Conservation (phyloP, 2,113 vertebrate species). For the Chamaea fasciata region DNA sequence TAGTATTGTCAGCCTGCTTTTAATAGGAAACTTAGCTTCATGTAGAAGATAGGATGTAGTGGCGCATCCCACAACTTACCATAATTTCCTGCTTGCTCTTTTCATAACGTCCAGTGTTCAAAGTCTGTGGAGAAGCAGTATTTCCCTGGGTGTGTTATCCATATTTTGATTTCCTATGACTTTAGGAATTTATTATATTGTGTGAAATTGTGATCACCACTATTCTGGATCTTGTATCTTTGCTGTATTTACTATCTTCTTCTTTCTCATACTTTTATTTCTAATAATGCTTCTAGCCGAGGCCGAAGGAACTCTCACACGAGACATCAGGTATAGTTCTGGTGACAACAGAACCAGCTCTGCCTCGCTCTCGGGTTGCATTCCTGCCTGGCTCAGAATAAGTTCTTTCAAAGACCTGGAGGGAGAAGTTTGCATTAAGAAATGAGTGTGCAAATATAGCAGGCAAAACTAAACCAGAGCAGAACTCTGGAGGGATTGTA, state of each 20-base stretch:
- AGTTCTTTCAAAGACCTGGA: slow-evolving; percentile 24
- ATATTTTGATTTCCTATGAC: slow-evolving; percentile 63
- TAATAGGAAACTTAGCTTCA: background rate
- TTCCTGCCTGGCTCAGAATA: slow-evolving; percentile 50
- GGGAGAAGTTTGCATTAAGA: slow-evolving; percentile 71
- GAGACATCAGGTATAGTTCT: slow-evolving; percentile 92
- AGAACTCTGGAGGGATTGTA: background rate
- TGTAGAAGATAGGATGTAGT: background rate
- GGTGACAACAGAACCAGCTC: slow-evolving; percentile 37
- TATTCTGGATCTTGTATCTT: slow-evolving; percentile 65
- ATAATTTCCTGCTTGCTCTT: background rate
- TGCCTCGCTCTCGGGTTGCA: background rate
- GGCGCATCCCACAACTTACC: background rate
- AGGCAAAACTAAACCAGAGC: slow-evolving; percentile 1
- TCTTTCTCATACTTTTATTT: slow-evolving; percentile 75
- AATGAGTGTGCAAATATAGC: background rate
- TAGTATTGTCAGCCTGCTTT: background rate
- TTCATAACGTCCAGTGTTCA: background rate
- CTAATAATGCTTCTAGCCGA: slow-evolving; percentile 86
- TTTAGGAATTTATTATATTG: slow-evolving; percentile 78
- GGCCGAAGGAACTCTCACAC: slow-evolving; percentile 98
- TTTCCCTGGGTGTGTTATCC: background rate
- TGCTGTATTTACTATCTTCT: slow-evolving; percentile 75
- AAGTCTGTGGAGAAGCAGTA: background rate
- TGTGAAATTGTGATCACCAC: slow-evolving; percentile 55